A percentile compares a stretch with the other conserved stretches of the same genome.
phyloP scores from a whole-genome alignment of 2,113 vertebrate genomes.

The Calidris pugnax region DNA sequence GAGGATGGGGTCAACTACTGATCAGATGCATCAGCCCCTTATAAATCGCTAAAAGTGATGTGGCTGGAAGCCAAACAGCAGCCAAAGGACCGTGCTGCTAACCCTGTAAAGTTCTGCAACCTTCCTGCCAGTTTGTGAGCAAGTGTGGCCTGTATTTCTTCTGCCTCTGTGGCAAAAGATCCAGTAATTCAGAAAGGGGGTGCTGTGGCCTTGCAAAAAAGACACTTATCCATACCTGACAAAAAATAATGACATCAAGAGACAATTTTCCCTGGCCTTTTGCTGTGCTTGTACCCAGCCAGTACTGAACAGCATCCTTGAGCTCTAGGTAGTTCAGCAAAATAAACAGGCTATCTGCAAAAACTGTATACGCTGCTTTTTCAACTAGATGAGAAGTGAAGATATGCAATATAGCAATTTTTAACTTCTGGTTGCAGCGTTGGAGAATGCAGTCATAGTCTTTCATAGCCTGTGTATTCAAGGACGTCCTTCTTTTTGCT shows the following conservation, averaged over 20 bases:
- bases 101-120: neutral
- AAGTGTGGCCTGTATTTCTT: neutral
- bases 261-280: neutral
- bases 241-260: neutral
- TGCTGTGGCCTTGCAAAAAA: slow-evolving; percentile 5
- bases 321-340: neutral
- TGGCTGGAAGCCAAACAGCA: neutral
- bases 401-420: neutral
- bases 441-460: neutral
- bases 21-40: neutral
- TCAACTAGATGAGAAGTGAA: neutral
- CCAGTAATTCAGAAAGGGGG: neutral
- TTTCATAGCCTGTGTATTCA: neutral
- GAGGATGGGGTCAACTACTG: neutral
- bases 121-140: neutral
- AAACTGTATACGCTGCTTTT: neutral
- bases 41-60: neutral
- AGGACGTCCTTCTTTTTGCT: neutral
- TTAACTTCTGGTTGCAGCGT: neutral
- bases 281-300: neutral
- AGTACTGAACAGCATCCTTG: neutral
- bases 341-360: neutral
- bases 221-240: neutral
- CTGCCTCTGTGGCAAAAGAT: neutral
- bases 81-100: neutral